Evolutionary conservation across 2,888 invertebrate species (phyloP).

Genomic region (Cecidostiba fungosa): DNA sequence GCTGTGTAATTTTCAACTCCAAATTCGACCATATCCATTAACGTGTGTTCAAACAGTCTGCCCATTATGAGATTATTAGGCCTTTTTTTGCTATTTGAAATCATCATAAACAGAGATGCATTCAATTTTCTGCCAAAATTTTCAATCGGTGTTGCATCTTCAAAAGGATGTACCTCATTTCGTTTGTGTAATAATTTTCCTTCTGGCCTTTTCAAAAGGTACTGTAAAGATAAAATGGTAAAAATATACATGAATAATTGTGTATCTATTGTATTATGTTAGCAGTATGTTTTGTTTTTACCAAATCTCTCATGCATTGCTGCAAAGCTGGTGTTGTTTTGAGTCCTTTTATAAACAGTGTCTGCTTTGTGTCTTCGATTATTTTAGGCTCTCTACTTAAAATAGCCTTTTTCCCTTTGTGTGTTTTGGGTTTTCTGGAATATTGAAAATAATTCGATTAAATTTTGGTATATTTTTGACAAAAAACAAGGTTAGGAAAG

Average conservation of each 20-base stretch:
- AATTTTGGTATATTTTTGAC: not conserved
- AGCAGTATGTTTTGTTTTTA: slow-evolving; percentile 74
- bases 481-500: slow-evolving; percentile 36
- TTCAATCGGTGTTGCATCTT: slow-evolving; percentile 91
- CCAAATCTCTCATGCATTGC: slow-evolving; percentile 91
- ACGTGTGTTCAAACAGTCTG: slow-evolving; percentile 92
- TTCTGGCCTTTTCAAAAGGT: slow-evolving; percentile 92
- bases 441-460: not conserved
- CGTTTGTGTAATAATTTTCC: slow-evolving; percentile 88
- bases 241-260: slow-evolving; percentile 27
- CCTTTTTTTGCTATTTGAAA: slow-evolving; percentile 96
- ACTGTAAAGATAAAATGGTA: slow-evolving; percentile 77
- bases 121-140: slow-evolving; percentile 88
- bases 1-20: slow-evolving; percentile 92
- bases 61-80: slow-evolving; percentile 96
- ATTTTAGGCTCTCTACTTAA: slow-evolving; percentile 92
- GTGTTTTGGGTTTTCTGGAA: slow-evolving; percentile 92
- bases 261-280: not conserved
- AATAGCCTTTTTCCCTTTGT: slow-evolving; percentile 92
- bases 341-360: slow-evolving; percentile 92
- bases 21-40: slow-evolving; percentile 98
- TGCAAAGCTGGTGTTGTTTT: slow-evolving; percentile 88
- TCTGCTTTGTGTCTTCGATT: slow-evolving; percentile 92
- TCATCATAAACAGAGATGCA: slow-evolving; percentile 94
- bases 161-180: slow-evolving; percentile 96